Base-by-base conservation (phyloP, 2,113 vertebrate species). In the Xyrauchen texanus region DNA sequence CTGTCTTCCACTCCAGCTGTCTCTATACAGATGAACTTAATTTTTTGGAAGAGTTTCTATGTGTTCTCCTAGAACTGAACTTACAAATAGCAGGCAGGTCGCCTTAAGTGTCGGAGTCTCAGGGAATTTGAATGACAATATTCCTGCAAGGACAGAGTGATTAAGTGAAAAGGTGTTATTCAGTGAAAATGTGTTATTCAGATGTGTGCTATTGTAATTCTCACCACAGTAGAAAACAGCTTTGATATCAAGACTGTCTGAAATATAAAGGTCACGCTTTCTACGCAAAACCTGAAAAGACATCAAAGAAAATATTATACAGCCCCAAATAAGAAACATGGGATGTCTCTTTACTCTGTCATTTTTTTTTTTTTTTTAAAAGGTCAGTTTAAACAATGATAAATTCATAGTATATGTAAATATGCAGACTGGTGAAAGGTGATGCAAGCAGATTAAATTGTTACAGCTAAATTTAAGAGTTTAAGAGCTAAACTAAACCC, bases 161-260 rank as follows among this genome's bases (percentile, higher is more conserved):
- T 1, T 58, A 21, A 71, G 80, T 51, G 47, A 16, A 49, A 51
- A 15, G 11, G 47, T 68, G 9, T 52, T 9, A 9, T 8, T 52
- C 3, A 47, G 11, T 5, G 5, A 4, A 55, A 12, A 5, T 5
- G 5, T n/a, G 11, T 57, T 34, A 34, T 16, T 68, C 6, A 62
- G 15, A 47, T 60, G 12, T 2, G 7, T 34, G 16, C 12, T 55
- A 51, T 34, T 52, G 5, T 10, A 6, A 60, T 12, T 7, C 97
- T 96, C 90, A 99, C 98, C 97, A 88, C 96, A 98, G 77, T 95
- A 96, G 91, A 99, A 99, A 71, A 99, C 88, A 1, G 95, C 94
- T 89, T 96, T 96, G 81, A 96, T 92, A 82, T 99, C 96, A 84
- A 98, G 76, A 87, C 92, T 94, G 81, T 95, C 93, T 78, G 94